Evolutionary conservation across 2,113 vertebrate species (phyloP), one percentile per base, ranked within the genome.

Genomic region (Gobio gobio): DNA sequence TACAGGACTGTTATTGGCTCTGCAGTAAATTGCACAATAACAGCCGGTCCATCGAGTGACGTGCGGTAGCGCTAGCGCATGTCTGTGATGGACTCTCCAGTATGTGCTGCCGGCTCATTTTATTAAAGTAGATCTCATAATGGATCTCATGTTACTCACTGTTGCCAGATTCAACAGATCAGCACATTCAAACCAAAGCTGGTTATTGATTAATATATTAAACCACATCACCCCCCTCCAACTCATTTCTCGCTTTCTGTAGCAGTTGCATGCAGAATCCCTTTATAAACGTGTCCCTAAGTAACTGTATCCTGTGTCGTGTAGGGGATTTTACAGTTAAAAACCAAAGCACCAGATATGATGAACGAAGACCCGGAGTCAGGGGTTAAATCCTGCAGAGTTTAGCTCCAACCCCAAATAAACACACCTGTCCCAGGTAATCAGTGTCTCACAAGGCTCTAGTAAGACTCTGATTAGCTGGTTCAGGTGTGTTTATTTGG

Each of bases 21-120:
- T 90, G 93, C 88, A 90, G 91, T 92, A 91, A 93, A 94, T 92
- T 88, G 86, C 90, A 92, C 91, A 92, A 92, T 92, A 90, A 92
- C 90, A 82, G 85, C 85, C 74, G 86, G 85, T 88, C 83, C 87
- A 77, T 85, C 85, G 87, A 88, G 89, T 93, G 90, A 92, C 90
- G 90, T 90, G 90, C 70, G 9, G 33, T 59, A 81, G 75, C 47
- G 87, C 90, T 90, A 89, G 87, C 85, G 83, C 29, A 77, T 63
- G 54, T 16, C 64, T 26, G 70, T 63, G 81, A 49, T 40, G 85
- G 83, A 90, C 87, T 89, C 85, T 89, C 75, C 89, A 79, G 89
- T 90, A 87, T 90, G 87, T 87, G 85, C 85, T 45, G 82, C n/a
- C 40, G 61, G 86, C 90, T 91, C 90, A 90, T 91, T 92, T 90